These are phyloP conservation scores for Remorina albescens DNA, from an alignment of 2,797 vertebrate species.

Conservation along the genomic window DNA sequence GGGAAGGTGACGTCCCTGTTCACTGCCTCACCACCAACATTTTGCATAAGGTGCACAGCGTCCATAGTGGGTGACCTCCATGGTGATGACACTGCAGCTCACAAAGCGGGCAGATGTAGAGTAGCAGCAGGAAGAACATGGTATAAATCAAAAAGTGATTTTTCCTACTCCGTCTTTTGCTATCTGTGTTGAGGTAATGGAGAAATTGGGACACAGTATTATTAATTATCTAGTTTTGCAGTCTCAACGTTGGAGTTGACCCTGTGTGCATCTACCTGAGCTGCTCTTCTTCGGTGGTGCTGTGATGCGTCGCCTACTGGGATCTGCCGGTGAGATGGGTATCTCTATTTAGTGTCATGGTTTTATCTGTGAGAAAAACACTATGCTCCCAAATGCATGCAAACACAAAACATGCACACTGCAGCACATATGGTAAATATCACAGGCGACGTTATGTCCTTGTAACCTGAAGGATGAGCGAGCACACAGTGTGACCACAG, in stretches of 20 bases:
- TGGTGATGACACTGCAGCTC: too few species aligned
- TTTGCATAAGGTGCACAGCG: too few species aligned
- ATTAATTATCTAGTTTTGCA: slow-evolving; percentile 16
- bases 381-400: slow-evolving; percentile 14
- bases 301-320: slow-evolving; percentile 1
- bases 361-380: slow-evolving; percentile 24
- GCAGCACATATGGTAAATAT: neutral
- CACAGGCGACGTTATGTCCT: neutral
- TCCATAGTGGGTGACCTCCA: too few species aligned
- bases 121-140: neutral
- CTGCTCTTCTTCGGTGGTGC: slow-evolving; percentile 13
- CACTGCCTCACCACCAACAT: too few species aligned
- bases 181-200: neutral
- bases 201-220: slow-evolving; percentile 16
- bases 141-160: neutral
- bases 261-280: neutral
- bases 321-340: slow-evolving; percentile 36
- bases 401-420: slow-evolving; percentile 9
- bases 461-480: slow-evolving; percentile 14
- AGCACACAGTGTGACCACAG: neutral
- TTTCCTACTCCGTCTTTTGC: neutral
- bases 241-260: slow-evolving; percentile 18
- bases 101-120: too few species aligned
- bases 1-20: too few species aligned
- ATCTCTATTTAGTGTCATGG: slow-evolving; percentile 56